These are phyloP conservation scores for Pseudotriccus pelzelni DNA, from an alignment of 2,797 vertebrate species.

Conservation along the genomic window DNA sequence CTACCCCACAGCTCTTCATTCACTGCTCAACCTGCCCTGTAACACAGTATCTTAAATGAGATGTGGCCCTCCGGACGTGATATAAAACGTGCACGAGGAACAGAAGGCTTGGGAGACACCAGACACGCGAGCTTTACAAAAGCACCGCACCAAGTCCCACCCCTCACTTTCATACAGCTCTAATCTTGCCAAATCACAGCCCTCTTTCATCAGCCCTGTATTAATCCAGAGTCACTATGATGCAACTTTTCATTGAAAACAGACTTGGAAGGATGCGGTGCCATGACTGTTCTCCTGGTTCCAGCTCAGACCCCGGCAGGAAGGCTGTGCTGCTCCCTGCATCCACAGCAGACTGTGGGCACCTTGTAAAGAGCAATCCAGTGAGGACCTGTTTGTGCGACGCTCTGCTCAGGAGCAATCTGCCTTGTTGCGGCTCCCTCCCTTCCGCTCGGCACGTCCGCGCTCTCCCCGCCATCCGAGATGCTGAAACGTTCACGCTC, in stretches of 20 bases:
- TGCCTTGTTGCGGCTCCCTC: neutral
- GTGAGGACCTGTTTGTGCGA: neutral
- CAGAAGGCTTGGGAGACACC: neutral
- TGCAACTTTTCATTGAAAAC: neutral
- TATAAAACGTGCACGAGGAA: neutral
- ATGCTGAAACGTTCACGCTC: fast-evolving
- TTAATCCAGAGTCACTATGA: neutral
- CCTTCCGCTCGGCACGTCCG: neutral
- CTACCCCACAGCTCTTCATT: neutral
- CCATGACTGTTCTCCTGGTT: fast-evolving
- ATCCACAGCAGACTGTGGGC: neutral
- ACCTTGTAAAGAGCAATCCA: neutral
- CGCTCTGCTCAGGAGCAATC: neutral
- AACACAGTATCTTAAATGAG: neutral
- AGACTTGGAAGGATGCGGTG: fast-evolving
- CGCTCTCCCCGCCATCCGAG: fast-evolving
- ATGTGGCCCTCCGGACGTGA: fast-evolving
- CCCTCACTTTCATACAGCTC: neutral
- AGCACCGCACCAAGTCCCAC: neutral
- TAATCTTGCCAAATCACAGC: neutral
- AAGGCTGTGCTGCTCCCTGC: neutral
- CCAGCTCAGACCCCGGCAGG: fast-evolving
- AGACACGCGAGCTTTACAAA: neutral
- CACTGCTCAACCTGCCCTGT: neutral
- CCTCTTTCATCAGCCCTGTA: neutral